Evolutionary conservation across 1,140 invertebrate species (phyloP).

Genomic region (Sycophaga agraensis): DNA sequence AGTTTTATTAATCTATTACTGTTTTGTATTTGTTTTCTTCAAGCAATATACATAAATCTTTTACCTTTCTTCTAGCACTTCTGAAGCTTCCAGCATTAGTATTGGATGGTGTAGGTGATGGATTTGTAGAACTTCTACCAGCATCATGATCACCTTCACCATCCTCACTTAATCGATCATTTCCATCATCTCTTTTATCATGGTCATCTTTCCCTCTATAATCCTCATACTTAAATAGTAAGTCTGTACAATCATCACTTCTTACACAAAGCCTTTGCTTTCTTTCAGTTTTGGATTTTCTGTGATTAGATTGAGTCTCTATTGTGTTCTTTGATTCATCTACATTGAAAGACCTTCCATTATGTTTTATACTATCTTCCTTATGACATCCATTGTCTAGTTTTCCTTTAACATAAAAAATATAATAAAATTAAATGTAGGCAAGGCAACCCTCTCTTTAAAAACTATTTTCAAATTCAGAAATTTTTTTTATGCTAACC

Average conservation of each 20-base stretch:
- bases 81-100: conserved; percentile 46
- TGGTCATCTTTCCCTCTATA: conserved; percentile 43
- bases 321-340: conserved; percentile 34
- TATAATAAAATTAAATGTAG: background rate
- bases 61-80: conserved; percentile 53
- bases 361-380: conserved; percentile 13
- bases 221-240: conserved; percentile 52
- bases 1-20: too few relatives aligned
- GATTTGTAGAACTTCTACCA: conserved; percentile 50
- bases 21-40: too few relatives aligned
- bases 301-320: conserved; percentile 26
- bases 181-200: conserved; percentile 44
- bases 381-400: conserved; percentile 17
- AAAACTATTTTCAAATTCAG: background rate
- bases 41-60: too few relatives aligned
- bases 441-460: too few relatives aligned
- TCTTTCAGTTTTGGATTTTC: conserved; percentile 46
- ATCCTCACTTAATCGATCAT: conserved; percentile 48
- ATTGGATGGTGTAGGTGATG: conserved; percentile 51
- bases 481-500: conserved; percentile 12
- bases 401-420: conserved; percentile 4
- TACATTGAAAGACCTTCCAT: conserved; percentile 3
- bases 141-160: conserved; percentile 48
- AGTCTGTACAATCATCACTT: conserved; percentile 49
- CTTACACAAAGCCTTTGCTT: conserved; percentile 51